Conservation (phyloP, 2,113 vertebrate species). For the Setophaga kirtlandii region DNA sequence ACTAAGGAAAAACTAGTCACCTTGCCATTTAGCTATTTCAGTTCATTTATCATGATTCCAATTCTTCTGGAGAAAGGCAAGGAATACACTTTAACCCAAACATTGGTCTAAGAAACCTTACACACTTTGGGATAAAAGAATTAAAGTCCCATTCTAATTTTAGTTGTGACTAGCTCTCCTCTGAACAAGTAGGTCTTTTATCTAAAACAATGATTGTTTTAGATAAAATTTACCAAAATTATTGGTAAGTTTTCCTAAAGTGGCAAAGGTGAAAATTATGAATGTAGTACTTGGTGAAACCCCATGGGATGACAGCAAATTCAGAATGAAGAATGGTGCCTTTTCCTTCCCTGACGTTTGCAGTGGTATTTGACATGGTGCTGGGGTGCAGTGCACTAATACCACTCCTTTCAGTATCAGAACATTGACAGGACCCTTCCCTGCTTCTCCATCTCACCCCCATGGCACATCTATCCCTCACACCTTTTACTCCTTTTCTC, state of each 20-base stretch:
- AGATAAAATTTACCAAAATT: too few relatives aligned
- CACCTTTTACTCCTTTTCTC: background rate
- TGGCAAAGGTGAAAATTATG: background rate
- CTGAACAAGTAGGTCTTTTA: background rate
- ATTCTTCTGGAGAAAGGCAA: background rate
- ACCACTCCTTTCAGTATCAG: fast-evolving
- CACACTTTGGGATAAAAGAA: background rate
- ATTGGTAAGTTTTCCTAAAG: background rate
- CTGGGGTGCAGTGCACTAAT: background rate
- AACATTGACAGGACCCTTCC: background rate
- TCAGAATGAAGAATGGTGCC: background rate
- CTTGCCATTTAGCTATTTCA: background rate
- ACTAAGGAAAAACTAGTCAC: background rate
- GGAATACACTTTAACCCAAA: background rate
- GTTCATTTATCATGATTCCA: background rate
- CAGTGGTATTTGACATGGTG: background rate
- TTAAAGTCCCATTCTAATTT: background rate
- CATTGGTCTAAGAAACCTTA: background rate
- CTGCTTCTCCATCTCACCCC: background rate
- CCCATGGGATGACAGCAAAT: background rate
- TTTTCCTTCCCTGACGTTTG: background rate
- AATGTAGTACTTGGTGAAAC: background rate
- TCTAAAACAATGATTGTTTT: background rate
- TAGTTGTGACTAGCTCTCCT: background rate
- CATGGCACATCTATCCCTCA: background rate